phyloP scores from a whole-genome alignment of 1,140 invertebrate species.

The Oncopeltus fasciatus region DNA sequence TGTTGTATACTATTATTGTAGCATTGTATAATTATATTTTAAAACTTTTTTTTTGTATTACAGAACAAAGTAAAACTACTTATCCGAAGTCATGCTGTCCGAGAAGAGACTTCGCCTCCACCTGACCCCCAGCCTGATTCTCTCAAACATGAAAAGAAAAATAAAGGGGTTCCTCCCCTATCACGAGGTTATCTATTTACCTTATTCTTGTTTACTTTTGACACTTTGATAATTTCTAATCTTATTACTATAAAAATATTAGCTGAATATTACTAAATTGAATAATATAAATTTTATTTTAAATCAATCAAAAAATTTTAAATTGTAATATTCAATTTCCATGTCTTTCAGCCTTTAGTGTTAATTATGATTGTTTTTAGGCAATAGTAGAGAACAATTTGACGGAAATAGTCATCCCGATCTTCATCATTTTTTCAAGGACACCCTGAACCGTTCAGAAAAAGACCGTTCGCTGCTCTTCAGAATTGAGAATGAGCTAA shows the following conservation, averaged over 20 bases:
- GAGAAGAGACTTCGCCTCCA: constrained; percentile 70
- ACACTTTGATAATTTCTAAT: too few species aligned
- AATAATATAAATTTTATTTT: too few species aligned
- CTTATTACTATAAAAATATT: too few species aligned
- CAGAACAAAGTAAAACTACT: constrained; percentile 67
- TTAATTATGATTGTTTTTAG: constrained; percentile 34
- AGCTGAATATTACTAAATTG: too few species aligned
- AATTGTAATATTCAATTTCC: too few species aligned
- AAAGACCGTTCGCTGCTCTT: constrained; percentile 73
- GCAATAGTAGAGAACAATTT: constrained; percentile 70
- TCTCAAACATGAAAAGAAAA: background rate
- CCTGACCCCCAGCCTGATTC: constrained; percentile 16
- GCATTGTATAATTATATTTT: too few species aligned
- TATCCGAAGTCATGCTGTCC: constrained; percentile 74
- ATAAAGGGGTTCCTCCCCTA: background rate
- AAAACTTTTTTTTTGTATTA: too few species aligned
- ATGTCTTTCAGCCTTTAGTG: constrained; percentile 17
- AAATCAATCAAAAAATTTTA: too few species aligned
- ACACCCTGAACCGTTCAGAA: constrained; percentile 75
- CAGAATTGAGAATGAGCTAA: constrained; percentile 75
- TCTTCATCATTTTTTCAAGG: constrained; percentile 71
- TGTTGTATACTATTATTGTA: too few species aligned
- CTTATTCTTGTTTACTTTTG: too few species aligned
- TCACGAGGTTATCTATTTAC: background rate
- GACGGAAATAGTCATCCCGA: constrained; percentile 67